Percentiles rank a stretch among this genome's conserved stretches.
Evolutionary conservation across 2,113 vertebrate species (phyloP).

Genomic region (Limanda limanda): DNA sequence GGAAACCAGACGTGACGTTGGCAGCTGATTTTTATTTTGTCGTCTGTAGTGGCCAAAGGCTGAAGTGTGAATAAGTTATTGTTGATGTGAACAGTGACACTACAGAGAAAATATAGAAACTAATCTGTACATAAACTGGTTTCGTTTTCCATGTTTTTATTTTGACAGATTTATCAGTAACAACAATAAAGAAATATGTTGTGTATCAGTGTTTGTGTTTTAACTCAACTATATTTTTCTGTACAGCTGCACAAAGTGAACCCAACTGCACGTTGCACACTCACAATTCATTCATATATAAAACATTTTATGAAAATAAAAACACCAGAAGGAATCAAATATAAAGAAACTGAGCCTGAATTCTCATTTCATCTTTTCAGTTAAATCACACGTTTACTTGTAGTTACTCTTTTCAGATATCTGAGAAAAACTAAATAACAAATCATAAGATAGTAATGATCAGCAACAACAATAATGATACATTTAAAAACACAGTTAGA

Average conservation of each 20-base stretch:
- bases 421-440: neutral
- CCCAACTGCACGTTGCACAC: too few species aligned
- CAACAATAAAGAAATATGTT: slow-evolving; percentile 67
- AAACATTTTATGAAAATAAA: too few species aligned
- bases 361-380: too few species aligned
- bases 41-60: slow-evolving; percentile 12
- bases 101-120: neutral
- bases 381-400: too few species aligned
- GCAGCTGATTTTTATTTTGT: slow-evolving; percentile 4
- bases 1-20: neutral
- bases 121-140: slow-evolving; percentile 2
- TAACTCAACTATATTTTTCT: too few species aligned
- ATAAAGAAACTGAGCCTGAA: too few species aligned
- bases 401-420: neutral
- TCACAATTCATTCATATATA: too few species aligned
- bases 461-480: neutral
- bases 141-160: slow-evolving; percentile 56
- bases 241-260: too few species aligned
- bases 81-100: slow-evolving; percentile 62
- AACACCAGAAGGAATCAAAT: too few species aligned
- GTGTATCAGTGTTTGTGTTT: slow-evolving; percentile 35
- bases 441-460: neutral
- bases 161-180: slow-evolving; percentile 64
- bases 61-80: slow-evolving; percentile 34
- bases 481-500: too few species aligned